Percentiles rank a stretch among this genome's conserved stretches.
These are phyloP conservation scores for Ditula angustiorana DNA, from an alignment of 2,888 invertebrate genomes.

Conservation along the genomic window DNA sequence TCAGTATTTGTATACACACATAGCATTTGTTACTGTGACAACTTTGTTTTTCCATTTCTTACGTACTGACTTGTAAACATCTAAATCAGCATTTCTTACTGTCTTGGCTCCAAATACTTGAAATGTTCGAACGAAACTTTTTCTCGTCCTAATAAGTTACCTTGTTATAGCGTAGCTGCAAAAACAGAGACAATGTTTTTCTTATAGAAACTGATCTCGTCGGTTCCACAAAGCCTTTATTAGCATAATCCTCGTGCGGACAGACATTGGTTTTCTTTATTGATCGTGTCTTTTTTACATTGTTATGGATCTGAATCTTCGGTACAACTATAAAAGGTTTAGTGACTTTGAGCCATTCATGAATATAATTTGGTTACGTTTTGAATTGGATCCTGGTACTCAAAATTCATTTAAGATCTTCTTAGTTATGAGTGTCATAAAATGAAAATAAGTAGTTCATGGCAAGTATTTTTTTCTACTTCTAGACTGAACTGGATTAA, in stretches of 20 bases:
- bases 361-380: no score
- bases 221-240: conserved; percentile 51
- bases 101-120: conserved; percentile 9
- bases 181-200: conserved; percentile 34
- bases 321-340: conserved; percentile 10
- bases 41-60: neutral
- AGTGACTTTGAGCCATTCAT: no score
- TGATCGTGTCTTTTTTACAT: conserved; percentile 13
- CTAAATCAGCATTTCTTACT: conserved; percentile 10
- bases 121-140: conserved; percentile 13
- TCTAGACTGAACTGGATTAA: no score
- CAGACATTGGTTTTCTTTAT: conserved; percentile 46
- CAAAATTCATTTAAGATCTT: no score
- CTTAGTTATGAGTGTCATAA: neutral
- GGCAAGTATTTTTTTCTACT: no score
- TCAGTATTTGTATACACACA: neutral
- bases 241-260: conserved; percentile 57
- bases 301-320: conserved; percentile 1
- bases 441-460: no score
- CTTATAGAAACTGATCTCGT: conserved; percentile 34
- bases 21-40: neutral
- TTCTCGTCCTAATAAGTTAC: conserved; percentile 24
- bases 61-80: conserved; percentile 1
- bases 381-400: no score
- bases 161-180: conserved; percentile 20